Conservation (phyloP, 1,140 invertebrate species). For the Trichonephila clavata region DNA sequence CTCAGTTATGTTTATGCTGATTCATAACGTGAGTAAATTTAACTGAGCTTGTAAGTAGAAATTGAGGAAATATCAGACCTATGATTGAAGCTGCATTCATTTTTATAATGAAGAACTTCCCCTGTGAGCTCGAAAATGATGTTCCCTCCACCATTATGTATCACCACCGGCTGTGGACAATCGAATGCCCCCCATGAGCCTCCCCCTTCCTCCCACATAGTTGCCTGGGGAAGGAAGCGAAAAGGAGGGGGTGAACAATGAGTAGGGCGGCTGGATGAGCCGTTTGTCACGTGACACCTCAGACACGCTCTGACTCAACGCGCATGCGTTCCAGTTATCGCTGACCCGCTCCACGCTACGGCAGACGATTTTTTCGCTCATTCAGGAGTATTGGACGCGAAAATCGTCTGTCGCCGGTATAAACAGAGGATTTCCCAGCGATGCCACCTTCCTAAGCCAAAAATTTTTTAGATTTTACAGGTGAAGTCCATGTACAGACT, state of each 20-base stretch:
- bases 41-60: not conserved
- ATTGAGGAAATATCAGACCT: not conserved
- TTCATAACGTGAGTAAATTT: not conserved
- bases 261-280: constrained; percentile 24
- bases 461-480: not conserved
- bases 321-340: constrained; percentile 51
- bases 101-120: not conserved
- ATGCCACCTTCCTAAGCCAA: constrained; percentile 22
- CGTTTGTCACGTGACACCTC: constrained; percentile 55
- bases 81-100: not conserved
- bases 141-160: constrained; percentile 2
- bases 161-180: constrained; percentile 29
- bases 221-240: not conserved
- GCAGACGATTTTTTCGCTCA: constrained; percentile 61
- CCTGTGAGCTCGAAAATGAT: constrained; percentile 24
- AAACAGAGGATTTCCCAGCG: not conserved
- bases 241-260: constrained; percentile 42
- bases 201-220: constrained; percentile 40
- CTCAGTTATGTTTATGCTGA: not conserved
- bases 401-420: constrained; percentile 7
- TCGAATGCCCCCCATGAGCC: constrained; percentile 40
- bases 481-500: not conserved
- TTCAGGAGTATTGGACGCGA: constrained; percentile 4
- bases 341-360: constrained; percentile 8
- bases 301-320: constrained; percentile 56